Conservation (phyloP, 2,888 invertebrate genomes). For the Meganola albula region DNA sequence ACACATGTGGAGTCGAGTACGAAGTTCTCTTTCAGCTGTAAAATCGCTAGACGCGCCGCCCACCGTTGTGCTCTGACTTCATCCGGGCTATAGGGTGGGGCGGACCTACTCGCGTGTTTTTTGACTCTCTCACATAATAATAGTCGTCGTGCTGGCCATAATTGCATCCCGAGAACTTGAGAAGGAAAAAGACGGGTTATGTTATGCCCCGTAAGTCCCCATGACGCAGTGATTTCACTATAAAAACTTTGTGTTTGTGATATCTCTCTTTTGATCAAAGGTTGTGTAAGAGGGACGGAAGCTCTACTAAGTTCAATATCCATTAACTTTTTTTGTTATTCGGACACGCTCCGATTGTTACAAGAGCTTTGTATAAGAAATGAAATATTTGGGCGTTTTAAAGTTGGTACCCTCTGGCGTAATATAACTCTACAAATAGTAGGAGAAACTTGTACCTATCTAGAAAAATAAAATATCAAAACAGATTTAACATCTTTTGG, state of each 20-base stretch:
- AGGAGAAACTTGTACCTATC: no score
- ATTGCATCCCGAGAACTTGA: constrained; percentile 68
- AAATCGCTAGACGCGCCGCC: no score
- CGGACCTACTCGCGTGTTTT: constrained; percentile 34
- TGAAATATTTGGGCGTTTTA: constrained; percentile 28
- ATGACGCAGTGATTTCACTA: constrained; percentile 54
- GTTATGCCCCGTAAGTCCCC: constrained; percentile 58
- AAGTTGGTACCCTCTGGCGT: constrained; percentile 18
- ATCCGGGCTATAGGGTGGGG: no score
- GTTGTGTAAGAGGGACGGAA: constrained; percentile 35
- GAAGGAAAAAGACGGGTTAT: constrained; percentile 59
- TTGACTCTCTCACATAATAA: constrained; percentile 43
- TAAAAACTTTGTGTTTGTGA: constrained; percentile 24
- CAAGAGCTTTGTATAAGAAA: constrained; percentile 25
- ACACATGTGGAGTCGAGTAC: no score
- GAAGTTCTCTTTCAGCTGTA: no score
- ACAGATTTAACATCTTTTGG: no score
- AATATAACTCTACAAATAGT: no score
- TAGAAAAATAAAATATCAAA: no score
- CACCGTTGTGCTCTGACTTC: no score
- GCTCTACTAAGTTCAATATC: constrained; percentile 38
- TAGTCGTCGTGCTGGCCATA: constrained; percentile 40
- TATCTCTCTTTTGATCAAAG: constrained; percentile 34
- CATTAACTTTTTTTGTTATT: constrained; percentile 56
- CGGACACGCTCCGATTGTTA: constrained; percentile 37